Evolutionary conservation across 2,888 invertebrate genomes (phyloP).

Genomic region (Unio pictorum): DNA sequence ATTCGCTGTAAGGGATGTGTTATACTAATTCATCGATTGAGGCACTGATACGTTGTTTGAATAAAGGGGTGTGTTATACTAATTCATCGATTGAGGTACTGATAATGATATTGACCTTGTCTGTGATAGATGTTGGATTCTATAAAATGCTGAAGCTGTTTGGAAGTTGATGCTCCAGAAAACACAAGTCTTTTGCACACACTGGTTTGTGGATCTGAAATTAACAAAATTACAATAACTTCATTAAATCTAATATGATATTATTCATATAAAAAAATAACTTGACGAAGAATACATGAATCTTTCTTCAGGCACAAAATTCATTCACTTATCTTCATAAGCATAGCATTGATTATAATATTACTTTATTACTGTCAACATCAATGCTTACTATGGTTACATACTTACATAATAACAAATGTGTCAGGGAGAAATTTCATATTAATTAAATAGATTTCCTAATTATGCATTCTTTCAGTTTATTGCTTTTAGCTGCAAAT

Average conservation of each 20-base stretch:
- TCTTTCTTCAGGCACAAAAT: not conserved
- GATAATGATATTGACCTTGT: conserved; percentile 51
- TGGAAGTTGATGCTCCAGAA: conserved; percentile 67
- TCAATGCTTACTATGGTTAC: too few relatives aligned
- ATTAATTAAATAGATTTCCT: too few relatives aligned
- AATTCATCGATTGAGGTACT: not conserved
- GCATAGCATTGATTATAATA: not conserved
- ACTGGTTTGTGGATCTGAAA: conserved; percentile 55
- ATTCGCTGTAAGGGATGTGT: too few relatives aligned
- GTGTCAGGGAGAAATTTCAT: too few relatives aligned
- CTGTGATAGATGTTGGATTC: conserved; percentile 71
- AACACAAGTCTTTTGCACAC: conserved; percentile 68
- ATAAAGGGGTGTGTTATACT: not conserved
- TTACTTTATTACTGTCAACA: too few relatives aligned
- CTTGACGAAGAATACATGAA: not conserved
- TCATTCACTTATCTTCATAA: not conserved
- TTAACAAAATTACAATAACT: not conserved
- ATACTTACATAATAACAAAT: too few relatives aligned
- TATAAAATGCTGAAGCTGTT: conserved; percentile 69
- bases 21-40: too few relatives aligned
- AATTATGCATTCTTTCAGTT: too few relatives aligned
- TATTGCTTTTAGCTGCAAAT: too few relatives aligned
- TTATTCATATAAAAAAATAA: not conserved
- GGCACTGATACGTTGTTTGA: too few relatives aligned
- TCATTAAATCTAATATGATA: not conserved